A percentile compares a stretch with the other conserved stretches of the same genome.
These are phyloP conservation scores for Chaetorhynchus papuensis DNA, from an alignment of 2,113 vertebrate species.

Conservation along the genomic window DNA sequence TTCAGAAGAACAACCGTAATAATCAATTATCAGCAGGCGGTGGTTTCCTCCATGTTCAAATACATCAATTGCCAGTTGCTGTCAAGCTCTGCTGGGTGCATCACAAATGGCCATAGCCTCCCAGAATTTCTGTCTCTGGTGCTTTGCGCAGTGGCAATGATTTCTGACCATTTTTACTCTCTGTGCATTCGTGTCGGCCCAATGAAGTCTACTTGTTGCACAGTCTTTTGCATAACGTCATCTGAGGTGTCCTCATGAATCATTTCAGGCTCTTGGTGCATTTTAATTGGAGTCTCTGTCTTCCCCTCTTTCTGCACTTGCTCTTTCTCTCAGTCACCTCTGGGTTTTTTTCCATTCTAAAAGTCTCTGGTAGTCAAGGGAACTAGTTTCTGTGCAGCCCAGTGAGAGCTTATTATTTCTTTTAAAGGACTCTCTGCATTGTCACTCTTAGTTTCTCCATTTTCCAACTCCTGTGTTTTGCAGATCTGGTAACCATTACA, in stretches of 20 bases:
- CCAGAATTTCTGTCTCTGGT: background rate
- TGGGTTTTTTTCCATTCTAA: slow-evolving; percentile 43
- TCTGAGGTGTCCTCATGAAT: slow-evolving; percentile 9
- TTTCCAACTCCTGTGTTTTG: background rate
- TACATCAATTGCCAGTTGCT: slow-evolving; percentile 19
- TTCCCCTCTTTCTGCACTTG: slow-evolving; percentile 11
- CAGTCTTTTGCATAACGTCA: background rate
- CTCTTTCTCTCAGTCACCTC: slow-evolving; percentile 46
- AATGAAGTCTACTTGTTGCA: background rate
- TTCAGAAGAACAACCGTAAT: slow-evolving; percentile 41
- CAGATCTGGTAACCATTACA: background rate
- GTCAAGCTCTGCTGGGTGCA: slow-evolving; percentile 5
- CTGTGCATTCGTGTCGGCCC: background rate
- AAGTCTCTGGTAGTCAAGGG: slow-evolving; percentile 56
- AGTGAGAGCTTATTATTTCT: slow-evolving; percentile 55
- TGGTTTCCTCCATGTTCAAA: slow-evolving; percentile 19
- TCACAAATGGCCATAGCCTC: slow-evolving; percentile 21
- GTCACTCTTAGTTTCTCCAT: background rate
- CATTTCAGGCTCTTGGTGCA: background rate
- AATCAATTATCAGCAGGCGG: slow-evolving; percentile 38
- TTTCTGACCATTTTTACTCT: slow-evolving; percentile 32
- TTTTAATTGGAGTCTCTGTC: slow-evolving; percentile 49
- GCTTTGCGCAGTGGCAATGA: background rate
- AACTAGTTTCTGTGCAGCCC: slow-evolving; percentile 46
- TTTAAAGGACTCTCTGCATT: slow-evolving; percentile 23